Conservation (phyloP, 2,888 invertebrate species). For the Xiphydria camelus region DNA sequence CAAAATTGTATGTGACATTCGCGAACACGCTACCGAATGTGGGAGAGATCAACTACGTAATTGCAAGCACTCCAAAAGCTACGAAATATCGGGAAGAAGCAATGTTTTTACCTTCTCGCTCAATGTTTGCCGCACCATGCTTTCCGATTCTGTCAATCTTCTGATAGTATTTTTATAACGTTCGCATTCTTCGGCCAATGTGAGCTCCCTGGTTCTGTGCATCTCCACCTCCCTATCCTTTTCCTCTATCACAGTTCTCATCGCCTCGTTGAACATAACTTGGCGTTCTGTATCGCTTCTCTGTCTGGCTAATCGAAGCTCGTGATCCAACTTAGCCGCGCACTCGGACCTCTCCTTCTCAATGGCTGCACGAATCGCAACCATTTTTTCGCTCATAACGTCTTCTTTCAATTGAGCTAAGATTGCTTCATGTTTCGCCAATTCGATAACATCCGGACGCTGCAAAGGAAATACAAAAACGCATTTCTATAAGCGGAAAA, state of each 20-base stretch:
- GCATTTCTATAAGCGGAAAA: no score
- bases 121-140: conserved; percentile 60
- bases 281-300: conserved; percentile 64
- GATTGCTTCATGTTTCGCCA: conserved; percentile 68
- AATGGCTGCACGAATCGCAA: conserved; percentile 60
- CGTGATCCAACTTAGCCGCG: conserved; percentile 57
- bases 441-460: conserved; percentile 67
- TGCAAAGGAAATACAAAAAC: conserved; percentile 26
- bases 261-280: conserved; percentile 65
- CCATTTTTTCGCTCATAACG: conserved; percentile 65
- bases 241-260: conserved; percentile 69
- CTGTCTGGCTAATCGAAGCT: conserved; percentile 57
- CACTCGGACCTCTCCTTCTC: conserved; percentile 64
- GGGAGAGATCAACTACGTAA: no score
- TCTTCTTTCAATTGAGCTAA: conserved; percentile 71
- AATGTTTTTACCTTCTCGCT: conserved; percentile 52
- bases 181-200: conserved; percentile 66
- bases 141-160: conserved; percentile 69
- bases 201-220: conserved; percentile 65
- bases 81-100: no score
- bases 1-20: not conserved
- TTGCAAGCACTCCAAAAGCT: no score
- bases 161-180: conserved; percentile 72
- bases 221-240: conserved; percentile 73
- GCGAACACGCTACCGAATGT: no score